Evolutionary conservation across 2,113 vertebrate genomes (phyloP).

Genomic region (Hypocryptadius cinnamomeus): DNA sequence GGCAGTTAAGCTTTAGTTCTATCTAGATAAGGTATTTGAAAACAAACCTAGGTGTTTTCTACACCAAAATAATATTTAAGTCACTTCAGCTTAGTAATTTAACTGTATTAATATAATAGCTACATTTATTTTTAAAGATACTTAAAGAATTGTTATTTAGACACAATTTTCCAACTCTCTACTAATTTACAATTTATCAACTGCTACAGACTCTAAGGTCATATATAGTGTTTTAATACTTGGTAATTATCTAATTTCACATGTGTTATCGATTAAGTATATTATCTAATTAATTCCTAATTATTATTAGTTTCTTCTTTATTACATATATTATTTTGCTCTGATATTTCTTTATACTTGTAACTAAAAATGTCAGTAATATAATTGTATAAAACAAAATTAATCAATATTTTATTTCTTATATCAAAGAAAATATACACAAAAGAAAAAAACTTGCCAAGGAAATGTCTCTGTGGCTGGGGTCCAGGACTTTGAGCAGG

Average conservation of each 20-base stretch:
- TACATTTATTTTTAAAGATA: background rate
- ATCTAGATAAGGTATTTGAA: background rate
- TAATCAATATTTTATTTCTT: background rate
- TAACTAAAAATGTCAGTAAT: background rate
- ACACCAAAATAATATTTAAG: background rate
- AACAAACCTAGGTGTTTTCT: background rate
- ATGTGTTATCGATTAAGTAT: background rate
- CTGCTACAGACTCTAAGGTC: background rate
- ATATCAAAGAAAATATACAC: background rate
- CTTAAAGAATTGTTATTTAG: background rate
- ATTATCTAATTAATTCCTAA: background rate
- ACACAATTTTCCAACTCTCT: background rate
- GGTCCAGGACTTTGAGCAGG: constrained; percentile 92
- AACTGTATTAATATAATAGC: background rate
- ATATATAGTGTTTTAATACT: background rate
- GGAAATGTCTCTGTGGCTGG: constrained; percentile 93
- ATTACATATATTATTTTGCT: background rate
- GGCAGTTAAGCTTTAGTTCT: background rate
- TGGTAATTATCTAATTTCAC: background rate
- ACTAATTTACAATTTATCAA: background rate
- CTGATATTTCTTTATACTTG: background rate
- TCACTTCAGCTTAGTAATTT: background rate
- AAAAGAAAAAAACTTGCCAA: constrained; percentile 74
- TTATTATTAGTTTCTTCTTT: background rate
- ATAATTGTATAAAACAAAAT: background rate